Percentiles rank a stretch among this genome's conserved stretches.
Evolutionary conservation across 2,888 invertebrate species (phyloP).

Genomic region (Endomychus coccineus): DNA sequence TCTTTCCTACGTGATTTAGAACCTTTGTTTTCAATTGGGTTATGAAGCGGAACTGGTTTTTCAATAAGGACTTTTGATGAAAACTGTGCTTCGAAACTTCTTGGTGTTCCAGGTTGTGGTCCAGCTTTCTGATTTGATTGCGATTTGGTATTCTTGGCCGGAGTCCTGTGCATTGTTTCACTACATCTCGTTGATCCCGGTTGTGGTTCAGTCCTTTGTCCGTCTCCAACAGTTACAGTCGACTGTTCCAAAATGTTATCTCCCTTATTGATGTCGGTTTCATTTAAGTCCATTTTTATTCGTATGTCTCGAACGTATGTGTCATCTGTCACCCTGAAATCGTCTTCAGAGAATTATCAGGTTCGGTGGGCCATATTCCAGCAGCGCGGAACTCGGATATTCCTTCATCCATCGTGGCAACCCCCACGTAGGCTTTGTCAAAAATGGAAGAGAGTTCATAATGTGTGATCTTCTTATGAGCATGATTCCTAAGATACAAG

Average conservation of each 20-base stretch:
- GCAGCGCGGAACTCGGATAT: conserved; percentile 17
- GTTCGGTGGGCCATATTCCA: conserved; percentile 16
- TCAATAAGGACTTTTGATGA: not conserved
- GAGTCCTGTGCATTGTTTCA: conserved; percentile 1
- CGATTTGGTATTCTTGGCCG: not conserved
- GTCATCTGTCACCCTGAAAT: too few species aligned
- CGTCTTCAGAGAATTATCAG: conserved; percentile 15
- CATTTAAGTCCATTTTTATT: too few species aligned
- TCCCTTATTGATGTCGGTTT: too few species aligned
- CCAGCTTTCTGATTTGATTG: too few species aligned
- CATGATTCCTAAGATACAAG: conserved; percentile 14
- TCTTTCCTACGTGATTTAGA: conserved; percentile 10
- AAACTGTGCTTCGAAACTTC: too few species aligned
- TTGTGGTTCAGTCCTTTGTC: too few species aligned
- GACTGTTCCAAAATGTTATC: too few species aligned
- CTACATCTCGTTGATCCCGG: too few species aligned
- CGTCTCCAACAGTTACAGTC: too few species aligned
- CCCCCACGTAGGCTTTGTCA: conserved; percentile 14
- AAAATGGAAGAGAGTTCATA: conserved; percentile 19
- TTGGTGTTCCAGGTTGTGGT: too few species aligned
- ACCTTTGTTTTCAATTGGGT: conserved; percentile 1
- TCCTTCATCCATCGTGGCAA: conserved; percentile 17
- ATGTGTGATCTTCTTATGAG: conserved; percentile 17
- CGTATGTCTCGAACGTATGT: too few species aligned
- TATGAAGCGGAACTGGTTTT: conserved; percentile 3